Conservation (phyloP, 2,113 vertebrate species). For the Colinus virginianus region DNA sequence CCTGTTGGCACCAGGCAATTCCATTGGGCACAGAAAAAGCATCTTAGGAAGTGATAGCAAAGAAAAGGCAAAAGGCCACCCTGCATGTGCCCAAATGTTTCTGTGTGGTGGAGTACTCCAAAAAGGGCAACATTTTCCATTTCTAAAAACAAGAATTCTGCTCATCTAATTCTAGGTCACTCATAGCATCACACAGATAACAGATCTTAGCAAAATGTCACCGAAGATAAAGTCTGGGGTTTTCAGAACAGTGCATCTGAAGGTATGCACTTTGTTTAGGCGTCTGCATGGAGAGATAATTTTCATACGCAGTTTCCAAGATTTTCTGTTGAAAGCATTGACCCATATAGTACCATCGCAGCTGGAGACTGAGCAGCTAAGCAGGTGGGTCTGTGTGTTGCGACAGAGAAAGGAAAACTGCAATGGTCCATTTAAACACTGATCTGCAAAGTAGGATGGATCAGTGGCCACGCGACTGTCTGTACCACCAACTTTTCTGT, state of each 20-base stretch:
- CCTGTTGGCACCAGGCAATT: background rate
- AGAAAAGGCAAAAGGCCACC: background rate
- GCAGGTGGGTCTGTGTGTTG: background rate
- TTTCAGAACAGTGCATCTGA: constrained; percentile 12
- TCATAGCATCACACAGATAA: constrained; percentile 51
- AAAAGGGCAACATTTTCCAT: constrained; percentile 49
- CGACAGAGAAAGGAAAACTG: background rate
- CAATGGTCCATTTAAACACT: background rate
- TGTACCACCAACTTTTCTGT: background rate
- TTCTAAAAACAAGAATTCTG: constrained; percentile 60
- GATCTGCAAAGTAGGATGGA: background rate
- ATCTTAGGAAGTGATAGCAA: background rate
- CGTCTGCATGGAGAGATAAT: background rate
- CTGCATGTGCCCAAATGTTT: background rate
- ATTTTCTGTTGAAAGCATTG: background rate
- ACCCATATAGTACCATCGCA: background rate
- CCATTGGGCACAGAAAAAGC: background rate
- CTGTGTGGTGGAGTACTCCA: background rate
- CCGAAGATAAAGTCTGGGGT: background rate
- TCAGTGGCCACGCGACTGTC: background rate
- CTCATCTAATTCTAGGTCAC: constrained; percentile 56
- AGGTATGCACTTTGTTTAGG: background rate
- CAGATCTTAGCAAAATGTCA: constrained; percentile 42
- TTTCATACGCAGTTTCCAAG: background rate
- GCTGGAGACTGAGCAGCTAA: background rate